phyloP scores from a whole-genome alignment of 2,113 vertebrate genomes.

The Felis catus region DNA sequence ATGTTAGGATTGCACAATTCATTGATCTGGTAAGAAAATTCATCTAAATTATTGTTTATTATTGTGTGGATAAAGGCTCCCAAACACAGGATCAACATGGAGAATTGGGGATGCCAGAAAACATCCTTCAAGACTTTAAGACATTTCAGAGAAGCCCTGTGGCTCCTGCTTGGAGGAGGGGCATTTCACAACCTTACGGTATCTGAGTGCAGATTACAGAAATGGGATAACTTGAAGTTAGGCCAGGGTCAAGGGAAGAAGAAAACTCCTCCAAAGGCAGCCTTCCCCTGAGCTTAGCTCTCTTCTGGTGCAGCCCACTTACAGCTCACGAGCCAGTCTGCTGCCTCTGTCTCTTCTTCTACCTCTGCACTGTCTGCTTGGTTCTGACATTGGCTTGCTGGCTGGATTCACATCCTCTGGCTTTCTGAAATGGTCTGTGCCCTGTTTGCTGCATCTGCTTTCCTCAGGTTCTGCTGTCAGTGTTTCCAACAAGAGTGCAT shows the following conservation, averaged over 20 bases:
- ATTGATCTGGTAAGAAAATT: neutral
- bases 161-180: neutral
- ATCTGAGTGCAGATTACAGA: neutral
- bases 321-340: neutral
- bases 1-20: neutral
- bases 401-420: neutral
- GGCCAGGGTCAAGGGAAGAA: neutral
- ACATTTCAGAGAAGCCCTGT: neutral
- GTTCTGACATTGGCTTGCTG: neutral
- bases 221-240: neutral
- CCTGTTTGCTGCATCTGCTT: conserved; percentile 58
- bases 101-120: neutral
- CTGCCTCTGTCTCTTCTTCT: neutral
- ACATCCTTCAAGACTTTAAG: neutral
- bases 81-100: neutral
- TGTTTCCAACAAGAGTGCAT: conserved; percentile 60
- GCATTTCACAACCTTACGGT: neutral
- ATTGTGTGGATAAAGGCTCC: neutral
- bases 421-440: conserved; percentile 21
- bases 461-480: conserved; percentile 49
- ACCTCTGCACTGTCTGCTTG: neutral
- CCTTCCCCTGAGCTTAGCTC: neutral
- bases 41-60: neutral
- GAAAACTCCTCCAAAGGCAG: neutral
- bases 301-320: neutral